phyloP scores from a whole-genome alignment of 2,797 vertebrate genomes.

The Cuculus canorus region DNA sequence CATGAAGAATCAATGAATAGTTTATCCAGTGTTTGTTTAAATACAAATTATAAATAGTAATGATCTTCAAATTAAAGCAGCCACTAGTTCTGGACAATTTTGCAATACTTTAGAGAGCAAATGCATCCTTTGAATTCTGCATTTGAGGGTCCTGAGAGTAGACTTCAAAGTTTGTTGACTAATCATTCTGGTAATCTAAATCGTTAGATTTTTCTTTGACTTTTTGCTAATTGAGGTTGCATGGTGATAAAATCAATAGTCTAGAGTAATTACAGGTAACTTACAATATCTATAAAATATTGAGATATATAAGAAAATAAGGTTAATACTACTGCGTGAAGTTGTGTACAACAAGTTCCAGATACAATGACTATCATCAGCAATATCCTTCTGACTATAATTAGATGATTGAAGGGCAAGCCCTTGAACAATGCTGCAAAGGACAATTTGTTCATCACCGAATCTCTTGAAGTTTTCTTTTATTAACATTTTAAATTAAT shows the following conservation, averaged over 20 bases:
- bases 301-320: not conserved
- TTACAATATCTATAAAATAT: not conserved
- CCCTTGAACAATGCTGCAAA: not conserved
- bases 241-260: not conserved
- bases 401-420: slow-evolving; percentile 41
- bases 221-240: not conserved
- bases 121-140: not conserved
- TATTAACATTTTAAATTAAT: slow-evolving; percentile 6
- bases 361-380: slow-evolving; percentile 8
- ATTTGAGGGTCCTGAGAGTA: not conserved
- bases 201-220: not conserved
- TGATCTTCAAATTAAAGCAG: not conserved
- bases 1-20: not conserved
- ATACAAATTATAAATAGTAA: not conserved
- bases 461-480: not conserved
- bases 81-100: not conserved
- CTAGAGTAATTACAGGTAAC: not conserved
- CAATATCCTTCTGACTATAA: slow-evolving; percentile 27
- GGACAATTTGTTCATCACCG: not conserved
- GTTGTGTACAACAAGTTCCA: slow-evolving; percentile 24
- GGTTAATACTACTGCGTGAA: not conserved
- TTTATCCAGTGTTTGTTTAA: not conserved
- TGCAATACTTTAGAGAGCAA: not conserved
- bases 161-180: not conserved
- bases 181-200: not conserved